Conservation (phyloP, 2,113 vertebrate species). For the Spheniscus mendiculus region DNA sequence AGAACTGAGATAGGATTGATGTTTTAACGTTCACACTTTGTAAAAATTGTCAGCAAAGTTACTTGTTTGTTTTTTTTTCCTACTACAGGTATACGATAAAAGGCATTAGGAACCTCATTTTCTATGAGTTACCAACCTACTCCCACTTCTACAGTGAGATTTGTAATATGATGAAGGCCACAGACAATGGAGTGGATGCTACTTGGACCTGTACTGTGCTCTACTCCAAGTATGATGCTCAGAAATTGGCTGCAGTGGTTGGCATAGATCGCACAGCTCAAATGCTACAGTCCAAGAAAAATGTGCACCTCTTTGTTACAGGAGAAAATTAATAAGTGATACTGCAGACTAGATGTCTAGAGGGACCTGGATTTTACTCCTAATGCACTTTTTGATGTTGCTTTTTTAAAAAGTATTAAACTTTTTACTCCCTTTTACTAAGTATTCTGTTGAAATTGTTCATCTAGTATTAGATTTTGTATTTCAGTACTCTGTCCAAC, state of each 20-base stretch:
- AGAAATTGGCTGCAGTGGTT: constrained; percentile 85
- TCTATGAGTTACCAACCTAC: constrained; percentile 92
- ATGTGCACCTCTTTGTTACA: constrained; percentile 92
- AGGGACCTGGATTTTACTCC: neutral
- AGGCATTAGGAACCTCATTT: constrained; percentile 93
- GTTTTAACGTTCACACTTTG: neutral
- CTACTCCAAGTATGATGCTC: constrained; percentile 90
- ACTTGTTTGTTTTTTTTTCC: neutral
- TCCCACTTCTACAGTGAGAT: constrained; percentile 96
- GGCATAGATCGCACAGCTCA: constrained; percentile 90
- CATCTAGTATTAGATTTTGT: neutral
- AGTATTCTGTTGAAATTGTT: neutral
- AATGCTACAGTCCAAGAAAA: constrained; percentile 91
- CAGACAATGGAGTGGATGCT: constrained; percentile 77
- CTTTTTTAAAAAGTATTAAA: neutral
- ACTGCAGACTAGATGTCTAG: neutral
- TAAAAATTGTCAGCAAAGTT: neutral
- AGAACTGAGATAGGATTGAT: neutral
- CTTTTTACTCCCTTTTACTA: neutral
- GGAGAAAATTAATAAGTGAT: constrained; percentile 78
- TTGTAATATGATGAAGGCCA: constrained; percentile 91
- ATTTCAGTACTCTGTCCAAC: neutral
- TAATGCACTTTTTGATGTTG: neutral
- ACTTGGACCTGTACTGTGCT: constrained; percentile 93
- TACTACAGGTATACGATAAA: constrained; percentile 86